Evolutionary conservation across 2,113 vertebrate species (phyloP), one percentile per base, ranked within the genome.

Genomic region (Strix aluco): DNA sequence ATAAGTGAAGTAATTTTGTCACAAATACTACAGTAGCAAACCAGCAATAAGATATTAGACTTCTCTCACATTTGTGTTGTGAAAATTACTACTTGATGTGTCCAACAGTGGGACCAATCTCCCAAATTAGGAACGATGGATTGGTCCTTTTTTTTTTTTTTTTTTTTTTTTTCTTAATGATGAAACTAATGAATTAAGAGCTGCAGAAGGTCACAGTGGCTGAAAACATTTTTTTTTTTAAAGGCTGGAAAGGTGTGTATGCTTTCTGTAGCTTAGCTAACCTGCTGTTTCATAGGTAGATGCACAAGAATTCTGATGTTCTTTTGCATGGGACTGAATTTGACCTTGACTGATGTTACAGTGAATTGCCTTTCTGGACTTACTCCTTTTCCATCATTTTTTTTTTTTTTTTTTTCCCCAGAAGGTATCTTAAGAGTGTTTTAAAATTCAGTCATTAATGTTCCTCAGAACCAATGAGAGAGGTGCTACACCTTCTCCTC

Each of bases 201-300:
- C 8, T 81, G 4, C 15, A 38, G 23, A 25, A 82, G 4, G 34
- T 87, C 26, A 22, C 2, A 7, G 9, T 15, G 14, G 19, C 21
- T 75, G 65, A 82, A 92, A 69, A 2, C 16, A 46, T 46, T 15
- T 46, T 46, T 46, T 46, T 46, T 38, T 40, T 40, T 5, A 73
- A 81, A 85, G 14, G 6, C 20, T 80, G 18, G 5, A 57, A 67
- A 55, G 0, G 1, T 44, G 9, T 0, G 1, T 40, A 61, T 49
- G 7, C 3, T 51, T 86, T 85, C 36, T 74, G 11, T 21, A 78
- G 6, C 8, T 55, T 62, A 32, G 22, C 11, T 46, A 62, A 57
- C 4, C 6, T 69, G 11, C 34, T 73, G 13, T 17, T 77, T 72
- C 20, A 25, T 16, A 42, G 25, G 11, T 19, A 55, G 22, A 51